Evolutionary conservation across 2,113 vertebrate species (phyloP), one percentile per base, ranked within the genome.

Genomic region (Lota lota): DNA sequence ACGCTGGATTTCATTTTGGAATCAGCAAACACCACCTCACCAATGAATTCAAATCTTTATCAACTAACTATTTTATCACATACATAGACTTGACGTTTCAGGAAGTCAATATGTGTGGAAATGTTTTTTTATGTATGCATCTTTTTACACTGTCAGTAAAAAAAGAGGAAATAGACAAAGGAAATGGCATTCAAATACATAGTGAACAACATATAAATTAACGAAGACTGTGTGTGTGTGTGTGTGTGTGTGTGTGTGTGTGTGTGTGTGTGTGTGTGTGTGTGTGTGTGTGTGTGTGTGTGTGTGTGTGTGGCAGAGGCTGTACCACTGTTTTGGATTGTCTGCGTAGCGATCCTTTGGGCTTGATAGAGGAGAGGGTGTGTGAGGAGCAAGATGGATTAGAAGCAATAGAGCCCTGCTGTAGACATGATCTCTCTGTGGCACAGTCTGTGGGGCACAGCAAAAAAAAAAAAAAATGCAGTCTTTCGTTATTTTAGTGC

Each of bases 261-360:
- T 33, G 28, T 33, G 28, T 33, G 28, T 4, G 28, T 7, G 7
- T 33, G 28, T 33, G 7, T 3, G 28, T 33, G 3, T 7, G 3
- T 4, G 3, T 3, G 28, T 5, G 58, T 5, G 19, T 5, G 10
- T 12, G 15, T 1, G 54, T 24, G 6, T 28, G 54, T 10, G 73
- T 18, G 24, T 33, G 63, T 22, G 11, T 18, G 1, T 19, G 21
- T 18, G n/a, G 7, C 53, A 5, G 33, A 19, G 18, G 22, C 20
- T 50, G 0, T 94, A 98, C 96, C 94, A 84, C 91, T 68, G 91
- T 79, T 90, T 95, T 96, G 77, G 94, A 95, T 69, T 94, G 95
- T 67, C 94, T 93, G 22, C 84, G 92, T 66, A 94, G 78, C 71
- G 87, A 89, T 73, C 81, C 88, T 84, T 86, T 91, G 77, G 88